A percentile compares a stretch with the other conserved stretches of the same genome.
phyloP scores from a whole-genome alignment of 2,797 vertebrate genomes.

The Pseudotriccus pelzelni region DNA sequence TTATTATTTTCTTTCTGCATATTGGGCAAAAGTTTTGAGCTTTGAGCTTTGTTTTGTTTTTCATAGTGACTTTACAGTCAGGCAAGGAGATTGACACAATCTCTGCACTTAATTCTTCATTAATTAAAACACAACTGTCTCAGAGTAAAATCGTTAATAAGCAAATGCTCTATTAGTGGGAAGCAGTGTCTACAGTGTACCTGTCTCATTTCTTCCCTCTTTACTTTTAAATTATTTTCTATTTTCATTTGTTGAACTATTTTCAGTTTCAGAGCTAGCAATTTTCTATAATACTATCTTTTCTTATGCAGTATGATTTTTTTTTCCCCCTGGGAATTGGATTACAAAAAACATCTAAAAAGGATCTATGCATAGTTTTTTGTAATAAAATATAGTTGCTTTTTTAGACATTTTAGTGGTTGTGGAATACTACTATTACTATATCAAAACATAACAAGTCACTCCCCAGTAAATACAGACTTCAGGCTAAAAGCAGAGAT shows the following conservation, averaged over 20 bases:
- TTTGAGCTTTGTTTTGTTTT: neutral
- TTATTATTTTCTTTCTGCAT: neutral
- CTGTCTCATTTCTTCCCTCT: too few species aligned
- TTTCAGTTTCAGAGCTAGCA: neutral
- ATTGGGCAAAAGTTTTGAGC: neutral
- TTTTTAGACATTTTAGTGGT: slow-evolving; percentile 49
- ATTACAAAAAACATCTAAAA: slow-evolving; percentile 22
- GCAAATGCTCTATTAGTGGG: neutral
- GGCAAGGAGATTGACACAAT: neutral
- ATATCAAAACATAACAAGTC: slow-evolving; percentile 20
- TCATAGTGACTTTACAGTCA: neutral
- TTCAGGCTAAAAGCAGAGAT: slow-evolving; percentile 54
- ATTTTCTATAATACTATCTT: slow-evolving; percentile 11
- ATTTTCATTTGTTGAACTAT: neutral
- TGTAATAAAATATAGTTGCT: slow-evolving; percentile 32
- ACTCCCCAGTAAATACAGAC: slow-evolving; percentile 61
- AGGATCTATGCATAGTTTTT: neutral
- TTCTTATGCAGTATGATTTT: neutral
- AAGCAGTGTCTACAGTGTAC: neutral
- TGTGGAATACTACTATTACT: slow-evolving; percentile 42
- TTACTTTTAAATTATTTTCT: neutral
- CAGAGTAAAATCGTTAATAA: neutral
- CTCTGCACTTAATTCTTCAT: neutral
- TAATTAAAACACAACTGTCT: neutral
- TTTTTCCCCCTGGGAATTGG: neutral